Base-by-base conservation (phyloP, 2,113 vertebrate genomes). In the Podarcis raffonei region DNA sequence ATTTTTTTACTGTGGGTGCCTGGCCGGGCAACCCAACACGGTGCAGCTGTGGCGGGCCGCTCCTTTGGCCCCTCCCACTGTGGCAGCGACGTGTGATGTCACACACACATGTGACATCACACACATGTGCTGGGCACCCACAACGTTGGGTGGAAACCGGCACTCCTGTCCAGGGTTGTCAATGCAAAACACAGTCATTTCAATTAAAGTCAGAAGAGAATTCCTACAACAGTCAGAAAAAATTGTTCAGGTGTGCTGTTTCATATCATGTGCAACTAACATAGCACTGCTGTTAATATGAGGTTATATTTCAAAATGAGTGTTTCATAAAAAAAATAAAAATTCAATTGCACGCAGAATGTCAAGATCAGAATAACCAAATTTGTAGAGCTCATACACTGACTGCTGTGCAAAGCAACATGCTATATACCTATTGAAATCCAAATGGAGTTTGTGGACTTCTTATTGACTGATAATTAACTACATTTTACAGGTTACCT, bases 241-340 rank as follows among this genome's bases (percentile, higher is more conserved):
- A 86, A 37, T 0, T 35, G 42, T 37, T 86, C 79, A 6, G 83
- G 11, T n/a, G 8, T 79, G 81, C 37, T 4, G 13, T 30, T 83
- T 53, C 59, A 59, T 72, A n/a, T 4, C 2, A 35, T 7, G 1
- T n/a, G 9, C 78, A 74, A 71, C 59, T 75, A 75, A 23, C 4
- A 59, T 37, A 75, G 68, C 0, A 48, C 66, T 11, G 62, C 9
- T 3, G 48, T 37, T 72, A 37, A 27, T 0, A 0, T 48, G 0
- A 32, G 2, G 35, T 62, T 1, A 0, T 71, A 62, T 15, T n/a
- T 0, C 1, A 11, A 59, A 59, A 66, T 15, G 15, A 12, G 6
- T 0, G 42, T 15, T 18, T 71, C 23, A 23, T 0, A 48, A 48
- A 48, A 48, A 48, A 0, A 20, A 39, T 39, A 23, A 59, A 30